These are phyloP conservation scores for Capromys pilorides DNA, from an alignment of 2,797 vertebrate species.

Conservation along the genomic window DNA sequence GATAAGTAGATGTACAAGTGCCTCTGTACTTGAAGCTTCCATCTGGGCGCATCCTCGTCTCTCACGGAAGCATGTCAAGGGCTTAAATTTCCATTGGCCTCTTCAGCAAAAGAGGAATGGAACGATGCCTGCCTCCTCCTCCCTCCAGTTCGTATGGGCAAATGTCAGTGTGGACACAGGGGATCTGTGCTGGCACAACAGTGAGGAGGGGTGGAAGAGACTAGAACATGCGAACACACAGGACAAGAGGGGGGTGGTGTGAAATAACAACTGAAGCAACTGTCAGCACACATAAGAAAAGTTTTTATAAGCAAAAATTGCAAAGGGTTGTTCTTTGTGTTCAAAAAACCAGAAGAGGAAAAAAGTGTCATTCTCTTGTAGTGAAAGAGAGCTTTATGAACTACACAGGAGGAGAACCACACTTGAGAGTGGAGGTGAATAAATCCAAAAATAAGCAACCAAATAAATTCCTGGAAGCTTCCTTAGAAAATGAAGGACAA, in stretches of 20 bases:
- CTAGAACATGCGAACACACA: neutral
- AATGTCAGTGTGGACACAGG: neutral
- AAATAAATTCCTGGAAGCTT: neutral
- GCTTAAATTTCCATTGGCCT: constrained; percentile 49
- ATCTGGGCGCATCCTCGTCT: constrained; percentile 73
- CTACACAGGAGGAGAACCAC: constrained; percentile 16
- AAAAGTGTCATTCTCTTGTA: neutral
- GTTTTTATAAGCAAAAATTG: neutral
- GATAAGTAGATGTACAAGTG: constrained; percentile 75
- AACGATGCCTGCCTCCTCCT: neutral
- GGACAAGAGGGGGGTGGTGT: neutral
- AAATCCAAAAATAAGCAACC: constrained; percentile 55
- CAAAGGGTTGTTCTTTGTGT: neutral
- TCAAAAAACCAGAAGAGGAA: neutral
- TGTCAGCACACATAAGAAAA: neutral
- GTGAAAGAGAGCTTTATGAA: constrained; percentile 23
- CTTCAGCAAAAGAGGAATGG: constrained; percentile 43
- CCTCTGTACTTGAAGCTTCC: constrained; percentile 68
- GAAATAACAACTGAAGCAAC: neutral
- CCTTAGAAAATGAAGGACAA: constrained; percentile 22
- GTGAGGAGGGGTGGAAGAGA: neutral
- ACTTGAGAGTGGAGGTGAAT: constrained; percentile 25
- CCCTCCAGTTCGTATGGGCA: neutral
- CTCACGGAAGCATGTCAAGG: constrained; percentile 54
- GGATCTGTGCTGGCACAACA: neutral